phyloP scores from a whole-genome alignment of 2,797 vertebrate genomes.

The Prionace glauca region DNA sequence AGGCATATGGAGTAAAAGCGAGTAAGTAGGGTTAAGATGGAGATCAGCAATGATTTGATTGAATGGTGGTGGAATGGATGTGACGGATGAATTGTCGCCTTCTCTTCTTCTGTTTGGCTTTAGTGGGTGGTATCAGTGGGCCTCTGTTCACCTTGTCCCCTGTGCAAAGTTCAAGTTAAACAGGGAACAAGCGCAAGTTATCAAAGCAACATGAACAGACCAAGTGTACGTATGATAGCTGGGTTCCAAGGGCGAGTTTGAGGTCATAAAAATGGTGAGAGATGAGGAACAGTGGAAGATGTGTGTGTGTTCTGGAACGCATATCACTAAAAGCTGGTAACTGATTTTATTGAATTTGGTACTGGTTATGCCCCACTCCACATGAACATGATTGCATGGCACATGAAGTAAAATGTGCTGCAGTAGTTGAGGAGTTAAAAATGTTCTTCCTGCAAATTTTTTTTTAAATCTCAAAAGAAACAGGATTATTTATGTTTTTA shows the following conservation, averaged over 20 bases:
- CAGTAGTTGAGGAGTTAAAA: neutral
- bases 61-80: no score
- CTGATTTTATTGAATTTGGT: neutral
- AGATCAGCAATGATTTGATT: no score
- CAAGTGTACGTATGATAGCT: neutral
- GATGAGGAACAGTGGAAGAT: neutral
- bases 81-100: no score
- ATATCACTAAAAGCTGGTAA: neutral
- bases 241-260: neutral
- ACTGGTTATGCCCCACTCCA: neutral
- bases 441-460: neutral
- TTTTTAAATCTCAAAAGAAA: neutral
- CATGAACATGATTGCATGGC: neutral
- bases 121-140: no score
- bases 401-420: neutral
- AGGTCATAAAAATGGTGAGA: neutral
- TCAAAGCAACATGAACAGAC: neutral
- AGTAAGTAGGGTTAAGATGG: no score
- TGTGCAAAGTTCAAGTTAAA: no score
- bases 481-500: slow-evolving; percentile 23
- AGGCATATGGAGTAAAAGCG: no score
- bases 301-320: neutral
- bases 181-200: no score
- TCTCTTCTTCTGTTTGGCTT: no score
- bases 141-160: no score